Percentiles rank a stretch among this genome's conserved stretches.
Evolutionary conservation across 2,888 invertebrate species (phyloP).

Genomic region (Chydorus sphaericus): DNA sequence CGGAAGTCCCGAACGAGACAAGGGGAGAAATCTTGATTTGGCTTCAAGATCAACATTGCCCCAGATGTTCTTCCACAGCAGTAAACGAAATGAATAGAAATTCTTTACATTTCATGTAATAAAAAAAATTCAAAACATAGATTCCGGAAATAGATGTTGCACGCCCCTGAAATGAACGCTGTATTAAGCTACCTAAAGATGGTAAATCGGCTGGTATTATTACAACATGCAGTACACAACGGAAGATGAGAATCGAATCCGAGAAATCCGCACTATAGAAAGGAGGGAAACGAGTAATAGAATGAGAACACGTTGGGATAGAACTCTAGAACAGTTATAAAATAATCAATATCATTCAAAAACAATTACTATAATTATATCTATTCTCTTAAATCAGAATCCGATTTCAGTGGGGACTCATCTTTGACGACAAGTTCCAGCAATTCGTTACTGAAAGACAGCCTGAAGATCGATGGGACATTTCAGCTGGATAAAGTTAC

Average conservation of each 20-base stretch:
- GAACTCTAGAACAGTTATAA: neutral
- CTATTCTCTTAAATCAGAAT: neutral
- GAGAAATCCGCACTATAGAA: too few relatives aligned
- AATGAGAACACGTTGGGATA: neutral
- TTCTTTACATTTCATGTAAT: neutral
- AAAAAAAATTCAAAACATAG: too few relatives aligned
- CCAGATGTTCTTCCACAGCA: neutral
- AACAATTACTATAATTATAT: neutral
- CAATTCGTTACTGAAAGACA: neutral
- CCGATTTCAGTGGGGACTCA: neutral
- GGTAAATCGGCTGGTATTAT: neutral
- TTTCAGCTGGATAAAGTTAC: neutral
- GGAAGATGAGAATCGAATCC: neutral
- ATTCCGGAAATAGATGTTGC: neutral
- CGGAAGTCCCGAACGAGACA: neutral
- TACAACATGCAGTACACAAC: neutral
- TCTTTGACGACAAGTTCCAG: neutral
- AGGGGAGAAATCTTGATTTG: neutral
- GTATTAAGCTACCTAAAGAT: neutral
- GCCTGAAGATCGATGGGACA: neutral
- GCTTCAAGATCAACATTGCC: neutral
- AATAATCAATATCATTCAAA: neutral
- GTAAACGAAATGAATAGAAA: neutral
- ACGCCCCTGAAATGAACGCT: neutral
- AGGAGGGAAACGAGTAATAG: too few relatives aligned